Base-by-base conservation (phyloP, 2,113 vertebrate genomes). In the Psettodes erumei region DNA sequence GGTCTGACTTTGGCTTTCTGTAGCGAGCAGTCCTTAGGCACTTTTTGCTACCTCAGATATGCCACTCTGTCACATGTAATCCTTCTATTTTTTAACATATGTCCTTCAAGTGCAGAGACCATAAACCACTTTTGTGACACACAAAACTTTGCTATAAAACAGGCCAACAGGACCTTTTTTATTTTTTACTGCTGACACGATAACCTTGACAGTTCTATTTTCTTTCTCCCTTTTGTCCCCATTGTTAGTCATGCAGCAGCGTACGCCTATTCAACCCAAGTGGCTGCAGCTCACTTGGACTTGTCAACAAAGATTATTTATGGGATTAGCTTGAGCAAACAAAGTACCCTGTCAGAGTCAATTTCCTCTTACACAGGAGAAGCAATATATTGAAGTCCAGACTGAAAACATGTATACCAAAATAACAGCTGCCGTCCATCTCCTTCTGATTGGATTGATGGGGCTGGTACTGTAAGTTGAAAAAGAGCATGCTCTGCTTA, bases 151-250 rank as follows among this genome's bases (percentile, higher is more conserved):
- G 55, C 30, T 40, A 42, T 79, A 77, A 88, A 92, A 79, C 38
- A 85, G 80, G 76, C 56, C 81, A 83, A 55, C 72, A 30, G 13
- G 23, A 67, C 18, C 48, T 43, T 70, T 48, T 53, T 62, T 35
- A 55, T 60, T 60, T 48, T 43, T 38, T 11, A 56, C 38, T 69
- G 25, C 33, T 2, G 18, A 77, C 60, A 82, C 67, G 75, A 86
- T 84, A 84, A 84, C 84, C 86, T 86, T 86, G 78, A 77, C 65
- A 75, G 74, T 62, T 84, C 65, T 78, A 77, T 84, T 84, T 82
- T 81, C 62, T 68, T 71, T 64, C 12, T 79, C 70, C 67, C 48
- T 50, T 70, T 70, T 75, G 58, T 72, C 69, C 62, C 33, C 33
- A 63, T 76, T 79, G 48, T 82, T 45, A 75, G 73, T 77, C 58